These are phyloP conservation scores for Eciton burchellii DNA, from an alignment of 1,140 invertebrate genomes.

Conservation along the genomic window DNA sequence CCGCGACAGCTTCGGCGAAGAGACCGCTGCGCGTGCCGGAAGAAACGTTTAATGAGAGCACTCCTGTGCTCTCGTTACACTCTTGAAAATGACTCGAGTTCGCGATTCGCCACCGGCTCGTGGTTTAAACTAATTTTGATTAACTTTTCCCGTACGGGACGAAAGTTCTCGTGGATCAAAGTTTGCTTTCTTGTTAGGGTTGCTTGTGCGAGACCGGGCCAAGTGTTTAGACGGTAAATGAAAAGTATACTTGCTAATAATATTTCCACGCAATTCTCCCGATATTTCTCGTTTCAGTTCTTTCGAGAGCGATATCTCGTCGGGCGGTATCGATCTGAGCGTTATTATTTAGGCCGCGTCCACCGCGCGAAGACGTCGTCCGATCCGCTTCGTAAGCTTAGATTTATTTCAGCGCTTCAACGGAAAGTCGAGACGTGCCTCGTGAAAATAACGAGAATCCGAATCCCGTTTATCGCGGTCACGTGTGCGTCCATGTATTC, in stretches of 20 bases:
- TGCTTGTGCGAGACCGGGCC: neutral
- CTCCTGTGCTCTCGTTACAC: conserved; percentile 37
- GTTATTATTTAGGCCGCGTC: no score
- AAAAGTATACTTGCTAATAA: conserved; percentile 27
- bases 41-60: conserved; percentile 45
- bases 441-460: no score
- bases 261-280: neutral
- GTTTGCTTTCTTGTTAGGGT: conserved; percentile 19
- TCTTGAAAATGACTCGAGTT: conserved; percentile 38
- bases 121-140: conserved; percentile 49
- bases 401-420: no score
- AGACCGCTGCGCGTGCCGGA: conserved; percentile 19
- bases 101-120: conserved; percentile 11
- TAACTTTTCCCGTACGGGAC: conserved; percentile 4
- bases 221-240: neutral
- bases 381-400: no score
- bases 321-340: no score
- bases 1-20: neutral
- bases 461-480: no score
- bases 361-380: no score
- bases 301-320: neutral
- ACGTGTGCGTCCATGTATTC: no score
- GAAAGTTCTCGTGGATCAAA: conserved; percentile 27
- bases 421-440: no score
- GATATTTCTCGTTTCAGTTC: conserved; percentile 7